Percentiles rank a stretch among this genome's conserved stretches.
phyloP scores from a whole-genome alignment of 1,140 invertebrate genomes.

The Hyles vespertilio region DNA sequence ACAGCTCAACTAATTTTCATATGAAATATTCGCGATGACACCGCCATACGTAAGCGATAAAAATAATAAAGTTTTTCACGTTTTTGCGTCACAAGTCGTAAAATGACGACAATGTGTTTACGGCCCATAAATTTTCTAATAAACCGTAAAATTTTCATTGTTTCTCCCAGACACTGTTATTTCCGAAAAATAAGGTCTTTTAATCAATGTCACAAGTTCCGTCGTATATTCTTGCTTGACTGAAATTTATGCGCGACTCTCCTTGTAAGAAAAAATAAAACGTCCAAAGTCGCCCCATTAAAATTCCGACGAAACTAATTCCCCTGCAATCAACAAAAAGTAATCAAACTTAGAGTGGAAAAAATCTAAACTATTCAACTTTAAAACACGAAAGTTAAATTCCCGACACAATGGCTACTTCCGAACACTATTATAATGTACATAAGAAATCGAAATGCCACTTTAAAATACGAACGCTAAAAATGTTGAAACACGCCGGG shows the following conservation, averaged over 20 bases:
- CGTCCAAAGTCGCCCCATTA: too few species aligned
- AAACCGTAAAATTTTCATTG: conserved; percentile 56
- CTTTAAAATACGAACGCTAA: neutral
- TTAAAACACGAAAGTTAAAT: too few species aligned
- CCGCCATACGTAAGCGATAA: conserved; percentile 27
- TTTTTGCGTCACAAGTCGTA: conserved; percentile 49
- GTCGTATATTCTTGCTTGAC: neutral
- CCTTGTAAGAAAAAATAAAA: too few species aligned
- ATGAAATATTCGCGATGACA: conserved; percentile 29
- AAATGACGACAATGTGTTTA: conserved; percentile 59
- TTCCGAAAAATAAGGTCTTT: neutral
- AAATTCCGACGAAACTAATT: too few species aligned
- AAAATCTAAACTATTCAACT: too few species aligned
- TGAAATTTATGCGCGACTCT: neutral
- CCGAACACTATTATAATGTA: neutral
- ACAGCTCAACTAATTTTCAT: conserved; percentile 9
- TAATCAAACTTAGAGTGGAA: too few species aligned
- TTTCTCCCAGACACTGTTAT: conserved; percentile 20
- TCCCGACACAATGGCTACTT: too few species aligned
- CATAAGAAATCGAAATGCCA: neutral
- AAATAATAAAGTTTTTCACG: conserved; percentile 49
- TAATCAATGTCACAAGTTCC: neutral
- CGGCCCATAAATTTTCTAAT: conserved; percentile 60
- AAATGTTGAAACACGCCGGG: neutral
- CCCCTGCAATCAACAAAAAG: too few species aligned